Base-by-base conservation (phyloP, 2,797 vertebrate species). In the Iguana delicatissima region DNA sequence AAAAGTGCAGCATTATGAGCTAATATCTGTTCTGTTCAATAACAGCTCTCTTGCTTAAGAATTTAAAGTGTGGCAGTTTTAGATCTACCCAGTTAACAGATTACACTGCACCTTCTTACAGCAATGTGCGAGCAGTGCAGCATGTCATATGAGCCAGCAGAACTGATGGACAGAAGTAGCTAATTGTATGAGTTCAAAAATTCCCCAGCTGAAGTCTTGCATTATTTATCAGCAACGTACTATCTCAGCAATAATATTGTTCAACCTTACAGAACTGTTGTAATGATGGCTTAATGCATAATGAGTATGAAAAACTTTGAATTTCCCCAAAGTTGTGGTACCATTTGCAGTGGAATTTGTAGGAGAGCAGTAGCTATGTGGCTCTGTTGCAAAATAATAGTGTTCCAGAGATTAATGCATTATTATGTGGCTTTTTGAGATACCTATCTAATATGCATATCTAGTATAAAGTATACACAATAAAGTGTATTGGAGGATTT, bases 111-210 rank as follows among this genome's bases (percentile, higher is more conserved):
- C 57, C 80, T 82, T n/a, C 18, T 82, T 59, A 59, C 20, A 59
- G 7, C 18, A 82, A 35, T 32, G 24, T 84, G 13, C 46, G 46
- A 42, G 38, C 62, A 46, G 38, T 50, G 3, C 42, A 88, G 80
- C 80, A 88, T 90, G 92, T 22, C 62, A 89, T 83, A 85, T 86
- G 81, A 64, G 24, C 10, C 59, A 42, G 38, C 8, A 83, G 74
- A 35, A 76, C 86, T 92, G 22, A 46, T 92, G 22, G 89, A 90
- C 79, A 88, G 80, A 87, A 89, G 89, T 90, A 92, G 85, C 87
- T 91, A 86, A 46, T 92, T 87, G 89, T 93, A 79, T 96, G 57
- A 83, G 18, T 46, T 42, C 22, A 35, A 4, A 84, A 77, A 26
- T 38, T 42, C 12, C 35, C 35, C 2, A 46, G 2, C 42, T 67